A percentile compares a stretch with the other conserved stretches of the same genome.
These are phyloP conservation scores for Erpetoichthys calabaricus DNA, from an alignment of 2,797 vertebrate genomes.

Conservation along the genomic window DNA sequence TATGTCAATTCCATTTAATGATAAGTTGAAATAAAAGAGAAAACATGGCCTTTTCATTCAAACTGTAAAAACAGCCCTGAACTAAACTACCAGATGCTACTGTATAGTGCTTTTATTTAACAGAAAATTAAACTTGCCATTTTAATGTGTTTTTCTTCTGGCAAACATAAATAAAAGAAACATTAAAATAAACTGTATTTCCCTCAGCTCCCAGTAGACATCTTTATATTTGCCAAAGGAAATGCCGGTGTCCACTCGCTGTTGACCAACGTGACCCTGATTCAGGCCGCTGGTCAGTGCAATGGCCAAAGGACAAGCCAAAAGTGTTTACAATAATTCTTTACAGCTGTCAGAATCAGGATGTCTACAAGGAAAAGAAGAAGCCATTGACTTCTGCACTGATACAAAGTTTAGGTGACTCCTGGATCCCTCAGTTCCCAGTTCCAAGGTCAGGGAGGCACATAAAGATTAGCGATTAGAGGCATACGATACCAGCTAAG, in stretches of 20 bases:
- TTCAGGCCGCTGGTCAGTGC: constrained; percentile 49
- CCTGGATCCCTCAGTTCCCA: constrained; percentile 50
- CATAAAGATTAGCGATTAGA: constrained; percentile 68
- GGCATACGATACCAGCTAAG: constrained; percentile 69
- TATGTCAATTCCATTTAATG: too few species aligned
- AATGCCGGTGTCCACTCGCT: constrained; percentile 29
- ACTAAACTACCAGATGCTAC: too few species aligned
- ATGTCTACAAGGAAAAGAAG: constrained; percentile 61
- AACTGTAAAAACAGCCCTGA: too few species aligned
- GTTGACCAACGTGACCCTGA: constrained; percentile 49
- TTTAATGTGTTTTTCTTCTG: too few species aligned
- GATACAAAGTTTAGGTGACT: constrained; percentile 62
- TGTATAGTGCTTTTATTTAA: too few species aligned
- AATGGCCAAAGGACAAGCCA: constrained; percentile 61
- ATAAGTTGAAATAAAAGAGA: too few species aligned
- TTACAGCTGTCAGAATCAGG: constrained; percentile 69
- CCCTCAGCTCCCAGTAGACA: too few species aligned
- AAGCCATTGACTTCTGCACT: constrained; percentile 64
- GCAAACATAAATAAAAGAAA: too few species aligned
- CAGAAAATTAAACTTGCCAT: too few species aligned
- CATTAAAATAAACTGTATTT: too few species aligned
- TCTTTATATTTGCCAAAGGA: constrained; percentile 8
- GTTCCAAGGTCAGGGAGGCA: constrained; percentile 61
- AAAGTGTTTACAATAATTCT: constrained; percentile 60
- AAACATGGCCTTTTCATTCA: too few species aligned